These are phyloP conservation scores for Turritopsis dohrnii DNA, from an alignment of 30 jellyfish, hydroid and myxozoan genomes.

Conservation along the genomic window DNA sequence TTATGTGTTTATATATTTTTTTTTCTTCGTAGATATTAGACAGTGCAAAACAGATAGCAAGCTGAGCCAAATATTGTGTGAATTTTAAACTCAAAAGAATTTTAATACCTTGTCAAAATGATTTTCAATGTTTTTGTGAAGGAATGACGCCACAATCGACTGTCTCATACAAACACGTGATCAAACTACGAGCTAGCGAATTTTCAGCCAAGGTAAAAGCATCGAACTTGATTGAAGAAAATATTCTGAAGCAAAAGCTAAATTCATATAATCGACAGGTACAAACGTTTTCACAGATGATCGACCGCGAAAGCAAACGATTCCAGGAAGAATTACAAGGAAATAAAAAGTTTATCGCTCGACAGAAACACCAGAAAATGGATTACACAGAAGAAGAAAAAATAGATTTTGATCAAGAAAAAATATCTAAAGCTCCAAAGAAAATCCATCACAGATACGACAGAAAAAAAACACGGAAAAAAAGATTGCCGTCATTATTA, in stretches of 20 bases:
- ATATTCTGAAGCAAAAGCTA: background rate
- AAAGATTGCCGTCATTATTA: background rate
- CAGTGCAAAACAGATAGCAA: background rate
- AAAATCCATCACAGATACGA: background rate
- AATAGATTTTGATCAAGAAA: background rate
- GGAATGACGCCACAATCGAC: background rate
- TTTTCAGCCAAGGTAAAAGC: constrained; percentile 1
- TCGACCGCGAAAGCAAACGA: constrained; percentile 2
- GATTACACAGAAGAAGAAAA: background rate
- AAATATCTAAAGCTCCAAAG: background rate
- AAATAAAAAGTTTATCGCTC: background rate
- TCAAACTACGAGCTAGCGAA: background rate
- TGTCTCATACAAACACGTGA: background rate
- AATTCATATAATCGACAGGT: background rate
- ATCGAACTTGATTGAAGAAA: background rate
- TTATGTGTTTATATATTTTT: background rate
- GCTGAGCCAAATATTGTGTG: background rate
- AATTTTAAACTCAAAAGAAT: background rate
- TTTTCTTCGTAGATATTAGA: background rate
- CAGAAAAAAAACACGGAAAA: background rate
- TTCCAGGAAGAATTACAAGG: background rate
- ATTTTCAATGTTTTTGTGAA: background rate
- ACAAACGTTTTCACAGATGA: constrained; percentile 2
- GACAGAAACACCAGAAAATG: background rate
- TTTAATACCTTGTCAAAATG: constrained; percentile 1